Base-by-base conservation (phyloP, 2,797 vertebrate genomes). In the Limosa lapponica region DNA sequence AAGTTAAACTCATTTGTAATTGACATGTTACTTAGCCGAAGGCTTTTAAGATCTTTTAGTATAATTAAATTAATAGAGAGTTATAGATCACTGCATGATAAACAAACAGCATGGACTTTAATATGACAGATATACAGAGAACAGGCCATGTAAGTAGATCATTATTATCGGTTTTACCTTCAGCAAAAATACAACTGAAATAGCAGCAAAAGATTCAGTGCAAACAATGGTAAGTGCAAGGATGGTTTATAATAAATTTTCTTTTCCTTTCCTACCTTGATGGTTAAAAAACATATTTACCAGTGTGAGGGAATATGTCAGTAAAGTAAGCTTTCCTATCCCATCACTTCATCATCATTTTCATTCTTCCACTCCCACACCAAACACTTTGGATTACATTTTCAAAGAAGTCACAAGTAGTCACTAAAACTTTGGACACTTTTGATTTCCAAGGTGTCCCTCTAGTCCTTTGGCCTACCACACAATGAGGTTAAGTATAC, bases 41-140 rank as follows among this genome's bases (percentile, higher is more conserved):
- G 99, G 99, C 99, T 99, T 99, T 99, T 99, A 99, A 99, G 98
- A 98, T 98, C 98, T 99, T 99, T 99, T 98, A 99, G 98, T 98
- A 98, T 99, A 99, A 99, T 99, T 99, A 98, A 99, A 99, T 99
- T 99, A 99, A 99, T 99, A 98, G 98, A 99, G 98, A 99, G 99
- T 98, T 99, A 99, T 99, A 99, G 99, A 99, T 99, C 99, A 99
- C 97, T 98, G 98, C 95, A 97, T 98, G 98, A 99, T 99, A 99
- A 99, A 99, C 99, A 99, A 99, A 99, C 98, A 99, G 98, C 97
- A 96, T 73, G 24, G 96, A 98, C 98, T 98, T 98, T 98, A 99
- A 99, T 99, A 99, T 99, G 99, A 99, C 99, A 99, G 99, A 98
- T 98, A 99, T 98, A 98, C 98, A 98, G 98, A 98, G 98, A 98